Evolutionary conservation across 2,888 invertebrate species (phyloP).

Genomic region (Ctenicera cuprea): DNA sequence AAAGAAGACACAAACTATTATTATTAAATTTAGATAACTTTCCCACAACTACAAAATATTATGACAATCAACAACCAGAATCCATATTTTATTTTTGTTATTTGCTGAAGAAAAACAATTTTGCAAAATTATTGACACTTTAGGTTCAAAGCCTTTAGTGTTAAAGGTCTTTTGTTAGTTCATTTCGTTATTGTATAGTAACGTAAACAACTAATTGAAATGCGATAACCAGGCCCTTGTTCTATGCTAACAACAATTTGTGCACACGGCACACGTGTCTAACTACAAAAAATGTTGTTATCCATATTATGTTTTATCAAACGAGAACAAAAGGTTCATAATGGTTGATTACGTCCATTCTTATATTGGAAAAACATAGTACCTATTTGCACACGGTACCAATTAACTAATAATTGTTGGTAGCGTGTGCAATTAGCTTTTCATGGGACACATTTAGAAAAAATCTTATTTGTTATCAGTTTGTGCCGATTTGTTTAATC

Average conservation of each 20-base stretch:
- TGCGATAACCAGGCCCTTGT: not conserved
- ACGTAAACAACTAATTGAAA: slow-evolving; percentile 1
- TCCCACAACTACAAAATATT: too few species aligned
- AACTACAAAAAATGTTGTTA: not conserved
- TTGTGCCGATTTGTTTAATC: slow-evolving; percentile 31
- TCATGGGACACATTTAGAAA: slow-evolving; percentile 24
- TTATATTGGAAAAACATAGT: slow-evolving; percentile 14
- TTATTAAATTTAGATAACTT: not conserved
- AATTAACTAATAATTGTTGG: slow-evolving; percentile 39
- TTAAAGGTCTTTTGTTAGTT: too few species aligned
- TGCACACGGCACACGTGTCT: slow-evolving; percentile 1
- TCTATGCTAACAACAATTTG: not conserved
- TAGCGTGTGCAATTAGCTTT: slow-evolving; percentile 51
- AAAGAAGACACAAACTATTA: not conserved
- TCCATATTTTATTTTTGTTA: too few species aligned
- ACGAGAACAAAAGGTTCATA: slow-evolving; percentile 32
- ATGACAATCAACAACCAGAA: too few species aligned
- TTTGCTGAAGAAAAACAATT: too few species aligned
- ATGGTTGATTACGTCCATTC: not conserved
- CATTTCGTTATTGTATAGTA: too few species aligned
- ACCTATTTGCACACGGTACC: slow-evolving; percentile 54
- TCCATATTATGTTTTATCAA: slow-evolving; percentile 30
- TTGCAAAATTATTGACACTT: too few species aligned
- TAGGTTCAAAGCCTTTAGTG: too few species aligned
- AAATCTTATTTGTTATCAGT: slow-evolving; percentile 35